These are phyloP conservation scores for Lydus trimaculatus DNA, from an alignment of 2,888 invertebrate genomes.

Conservation along the genomic window DNA sequence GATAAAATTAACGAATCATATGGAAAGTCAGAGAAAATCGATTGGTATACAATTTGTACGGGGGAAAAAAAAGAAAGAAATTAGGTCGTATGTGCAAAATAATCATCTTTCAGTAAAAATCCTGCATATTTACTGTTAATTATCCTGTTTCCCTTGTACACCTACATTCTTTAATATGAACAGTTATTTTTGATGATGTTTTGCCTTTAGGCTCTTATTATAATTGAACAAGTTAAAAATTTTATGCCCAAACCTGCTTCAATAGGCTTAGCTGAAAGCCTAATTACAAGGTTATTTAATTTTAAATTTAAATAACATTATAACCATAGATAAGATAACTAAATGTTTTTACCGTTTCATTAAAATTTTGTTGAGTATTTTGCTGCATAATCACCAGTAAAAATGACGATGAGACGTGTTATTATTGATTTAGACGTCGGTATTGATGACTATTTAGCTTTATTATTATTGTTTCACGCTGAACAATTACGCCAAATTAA, in stretches of 20 bases:
- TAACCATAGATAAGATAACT: too few relatives aligned
- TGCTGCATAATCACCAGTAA: neutral
- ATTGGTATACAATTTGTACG: neutral
- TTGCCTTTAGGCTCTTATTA: neutral
- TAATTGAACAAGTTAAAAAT: neutral
- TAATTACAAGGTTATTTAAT: neutral
- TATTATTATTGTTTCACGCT: conserved; percentile 66
- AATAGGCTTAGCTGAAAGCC: too few relatives aligned
- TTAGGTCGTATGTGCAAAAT: conserved; percentile 11
- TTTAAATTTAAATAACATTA: neutral
- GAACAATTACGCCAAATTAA: conserved; percentile 60
- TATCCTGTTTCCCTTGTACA: neutral
- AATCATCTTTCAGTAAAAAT: neutral
- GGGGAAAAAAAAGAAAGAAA: conserved; percentile 6
- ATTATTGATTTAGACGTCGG: conserved; percentile 71
- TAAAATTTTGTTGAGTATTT: neutral
- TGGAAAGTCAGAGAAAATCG: conserved; percentile 24
- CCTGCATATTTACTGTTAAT: neutral
- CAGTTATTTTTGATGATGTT: conserved; percentile 2
- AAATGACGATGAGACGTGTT: conserved; percentile 40
- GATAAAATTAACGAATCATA: conserved; percentile 24
- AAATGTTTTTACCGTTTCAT: too few relatives aligned
- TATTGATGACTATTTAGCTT: conserved; percentile 71
- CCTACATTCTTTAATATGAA: neutral
- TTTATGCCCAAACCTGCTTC: too few relatives aligned